Conservation (phyloP, 2,113 vertebrate species). For the Nestor notabilis region DNA sequence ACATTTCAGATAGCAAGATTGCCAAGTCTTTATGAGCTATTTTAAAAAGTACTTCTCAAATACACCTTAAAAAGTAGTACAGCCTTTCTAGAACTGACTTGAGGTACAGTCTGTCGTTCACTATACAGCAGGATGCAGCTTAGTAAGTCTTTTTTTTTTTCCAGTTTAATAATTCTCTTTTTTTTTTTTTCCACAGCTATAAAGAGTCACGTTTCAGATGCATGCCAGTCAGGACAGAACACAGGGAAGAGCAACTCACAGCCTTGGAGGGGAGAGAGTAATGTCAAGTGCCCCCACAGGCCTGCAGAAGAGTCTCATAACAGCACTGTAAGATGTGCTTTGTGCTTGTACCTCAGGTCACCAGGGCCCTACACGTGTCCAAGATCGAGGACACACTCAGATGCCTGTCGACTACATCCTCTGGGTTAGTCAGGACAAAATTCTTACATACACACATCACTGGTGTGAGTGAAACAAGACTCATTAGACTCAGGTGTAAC, state of each 20-base stretch:
- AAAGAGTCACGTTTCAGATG: background rate
- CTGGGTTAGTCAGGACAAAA: background rate
- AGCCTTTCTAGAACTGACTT: background rate
- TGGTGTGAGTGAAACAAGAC: background rate
- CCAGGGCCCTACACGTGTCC: rapidly evolving
- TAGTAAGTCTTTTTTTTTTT: background rate
- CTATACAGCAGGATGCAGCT: background rate
- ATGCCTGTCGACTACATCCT: rapidly evolving
- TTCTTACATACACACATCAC: background rate
- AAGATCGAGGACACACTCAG: background rate
- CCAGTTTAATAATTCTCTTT: too few species aligned
- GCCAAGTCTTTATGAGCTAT: rapidly evolving
- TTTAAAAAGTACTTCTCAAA: background rate
- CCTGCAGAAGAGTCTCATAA: background rate
- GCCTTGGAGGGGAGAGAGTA: background rate
- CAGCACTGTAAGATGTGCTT: rapidly evolving
- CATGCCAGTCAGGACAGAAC: background rate
- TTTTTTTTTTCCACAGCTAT: rapidly evolving
- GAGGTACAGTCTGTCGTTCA: background rate
- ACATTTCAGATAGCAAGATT: background rate
- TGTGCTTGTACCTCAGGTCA: background rate
- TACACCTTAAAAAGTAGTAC: too few species aligned
- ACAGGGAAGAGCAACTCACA: background rate
- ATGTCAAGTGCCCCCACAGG: background rate
- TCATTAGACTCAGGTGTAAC: background rate